Conservation (phyloP, 2,888 invertebrate species). For the Megastigmus dorsalis region DNA sequence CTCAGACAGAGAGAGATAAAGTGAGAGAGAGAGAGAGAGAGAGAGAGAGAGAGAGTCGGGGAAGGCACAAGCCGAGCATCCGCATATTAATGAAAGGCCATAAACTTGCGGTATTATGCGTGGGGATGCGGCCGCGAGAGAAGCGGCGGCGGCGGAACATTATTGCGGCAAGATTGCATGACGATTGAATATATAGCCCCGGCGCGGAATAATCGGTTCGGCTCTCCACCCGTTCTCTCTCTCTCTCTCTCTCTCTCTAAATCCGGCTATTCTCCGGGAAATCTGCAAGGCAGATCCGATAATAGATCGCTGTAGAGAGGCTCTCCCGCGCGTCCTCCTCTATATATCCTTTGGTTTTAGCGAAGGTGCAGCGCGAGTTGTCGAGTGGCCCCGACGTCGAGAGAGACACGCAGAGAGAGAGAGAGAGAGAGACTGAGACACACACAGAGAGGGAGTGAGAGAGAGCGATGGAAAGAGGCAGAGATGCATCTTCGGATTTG, state of each 20-base stretch:
- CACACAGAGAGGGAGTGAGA: too few species aligned
- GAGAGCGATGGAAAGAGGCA: neutral
- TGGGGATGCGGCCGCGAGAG: neutral
- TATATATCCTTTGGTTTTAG: too few species aligned
- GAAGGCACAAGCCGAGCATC: neutral
- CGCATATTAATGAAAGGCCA: slow-evolving; percentile 43
- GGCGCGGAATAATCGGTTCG: neutral
- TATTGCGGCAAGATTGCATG: slow-evolving; percentile 30
- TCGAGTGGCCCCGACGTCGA: too few species aligned
- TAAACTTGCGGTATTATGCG: slow-evolving; percentile 34
- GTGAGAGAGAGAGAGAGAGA: too few species aligned
- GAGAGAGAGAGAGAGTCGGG: too few species aligned
- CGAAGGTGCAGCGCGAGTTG: too few species aligned
- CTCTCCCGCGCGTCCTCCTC: too few species aligned
- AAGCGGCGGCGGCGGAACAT: neutral
- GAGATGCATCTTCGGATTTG: slow-evolving; percentile 15
- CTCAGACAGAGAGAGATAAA: too few species aligned
- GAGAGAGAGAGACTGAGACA: too few species aligned
- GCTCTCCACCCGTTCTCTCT: neutral
- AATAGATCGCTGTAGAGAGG: neutral
- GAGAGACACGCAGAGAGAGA: too few species aligned
- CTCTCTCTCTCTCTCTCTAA: neutral
- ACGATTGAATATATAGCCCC: slow-evolving; percentile 8
- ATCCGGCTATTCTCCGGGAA: neutral
- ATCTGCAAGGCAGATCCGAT: slow-evolving; percentile 35